Evolutionary conservation across 1,140 invertebrate species (phyloP).

Genomic region (Leucophenga varia): DNA sequence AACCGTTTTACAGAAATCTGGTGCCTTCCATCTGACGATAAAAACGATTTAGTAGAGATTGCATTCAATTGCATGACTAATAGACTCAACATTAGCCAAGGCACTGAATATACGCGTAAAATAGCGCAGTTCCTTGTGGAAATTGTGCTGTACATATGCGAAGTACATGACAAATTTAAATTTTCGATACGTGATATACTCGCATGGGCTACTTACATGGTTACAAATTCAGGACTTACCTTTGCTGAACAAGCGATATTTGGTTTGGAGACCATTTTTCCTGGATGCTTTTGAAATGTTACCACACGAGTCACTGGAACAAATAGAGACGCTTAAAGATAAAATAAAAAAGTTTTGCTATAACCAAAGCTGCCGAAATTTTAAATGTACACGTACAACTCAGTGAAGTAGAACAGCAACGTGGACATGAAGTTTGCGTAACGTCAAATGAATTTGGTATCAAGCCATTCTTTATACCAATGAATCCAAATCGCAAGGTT

Average conservation of each 20-base stretch:
- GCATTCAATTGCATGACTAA: slow-evolving; percentile 43
- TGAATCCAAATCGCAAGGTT: slow-evolving; percentile 30
- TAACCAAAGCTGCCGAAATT: slow-evolving; percentile 25
- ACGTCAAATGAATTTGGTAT: slow-evolving; percentile 64
- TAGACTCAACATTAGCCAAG: not conserved
- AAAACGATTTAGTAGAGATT: slow-evolving; percentile 69
- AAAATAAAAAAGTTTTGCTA: slow-evolving; percentile 29
- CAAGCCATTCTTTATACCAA: slow-evolving; percentile 69
- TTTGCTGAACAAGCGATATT: slow-evolving; percentile 75
- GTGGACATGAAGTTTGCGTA: slow-evolving; percentile 27
- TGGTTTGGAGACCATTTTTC: slow-evolving; percentile 86
- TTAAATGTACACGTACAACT: slow-evolving; percentile 26
- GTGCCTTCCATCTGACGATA: slow-evolving; percentile 66
- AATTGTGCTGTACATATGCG: slow-evolving; percentile 40
- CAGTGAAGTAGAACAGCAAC: slow-evolving; percentile 22
- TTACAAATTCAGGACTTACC: slow-evolving; percentile 62
- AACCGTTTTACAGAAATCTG: slow-evolving; percentile 99
- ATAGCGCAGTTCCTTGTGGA: slow-evolving; percentile 47
- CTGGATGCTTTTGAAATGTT: slow-evolving; percentile 81
- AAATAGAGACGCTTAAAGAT: slow-evolving; percentile 32
- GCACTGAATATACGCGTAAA: slow-evolving; percentile 18
- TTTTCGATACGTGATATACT: slow-evolving; percentile 92
- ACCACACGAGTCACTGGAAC: slow-evolving; percentile 32
- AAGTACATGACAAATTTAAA: slow-evolving; percentile 66
- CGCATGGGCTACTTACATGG: slow-evolving; percentile 92